Conservation (phyloP, 1,140 invertebrate genomes). For the Drosophila willistoni region DNA sequence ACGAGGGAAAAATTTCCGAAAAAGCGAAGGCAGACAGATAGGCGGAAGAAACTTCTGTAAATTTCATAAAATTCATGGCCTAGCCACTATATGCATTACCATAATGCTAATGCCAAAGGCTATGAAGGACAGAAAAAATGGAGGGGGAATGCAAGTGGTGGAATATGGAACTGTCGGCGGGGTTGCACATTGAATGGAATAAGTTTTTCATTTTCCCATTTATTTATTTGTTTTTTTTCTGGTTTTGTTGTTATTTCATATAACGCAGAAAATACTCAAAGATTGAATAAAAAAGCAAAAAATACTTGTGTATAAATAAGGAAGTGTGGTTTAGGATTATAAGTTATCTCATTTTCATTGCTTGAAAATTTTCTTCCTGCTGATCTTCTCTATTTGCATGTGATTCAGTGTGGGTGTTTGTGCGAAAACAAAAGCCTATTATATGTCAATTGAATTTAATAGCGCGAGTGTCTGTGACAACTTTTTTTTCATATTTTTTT, state of each 20-base stretch:
- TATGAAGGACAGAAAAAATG: neutral
- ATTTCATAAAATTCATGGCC: conserved; percentile 44
- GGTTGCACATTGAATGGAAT: conserved; percentile 32
- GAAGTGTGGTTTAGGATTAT: neutral
- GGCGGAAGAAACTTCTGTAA: conserved; percentile 37
- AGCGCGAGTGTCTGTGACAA: neutral
- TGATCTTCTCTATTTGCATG: neutral
- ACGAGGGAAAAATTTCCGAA: conserved; percentile 19
- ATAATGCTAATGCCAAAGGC: conserved; percentile 45
- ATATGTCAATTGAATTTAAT: neutral
- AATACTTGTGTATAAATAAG: neutral
- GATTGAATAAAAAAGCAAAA: neutral
- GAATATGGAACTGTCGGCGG: neutral
- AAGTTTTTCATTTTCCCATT: conserved; percentile 32
- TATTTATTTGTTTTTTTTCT: conserved; percentile 2
- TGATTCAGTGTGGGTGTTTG: neutral
- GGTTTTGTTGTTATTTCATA: conserved; percentile 17
- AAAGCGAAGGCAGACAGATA: conserved; percentile 20
- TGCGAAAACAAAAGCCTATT: neutral
- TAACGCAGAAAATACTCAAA: no score
- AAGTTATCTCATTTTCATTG: neutral
- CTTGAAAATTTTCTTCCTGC: neutral
- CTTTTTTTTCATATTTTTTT: conserved; percentile 15
- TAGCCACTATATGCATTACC: conserved; percentile 63
- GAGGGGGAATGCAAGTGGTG: neutral